Evolutionary conservation across 2,888 invertebrate species (phyloP), one percentile per base, ranked within the genome.

Genomic region (Pseudolycoriella hygida): DNA sequence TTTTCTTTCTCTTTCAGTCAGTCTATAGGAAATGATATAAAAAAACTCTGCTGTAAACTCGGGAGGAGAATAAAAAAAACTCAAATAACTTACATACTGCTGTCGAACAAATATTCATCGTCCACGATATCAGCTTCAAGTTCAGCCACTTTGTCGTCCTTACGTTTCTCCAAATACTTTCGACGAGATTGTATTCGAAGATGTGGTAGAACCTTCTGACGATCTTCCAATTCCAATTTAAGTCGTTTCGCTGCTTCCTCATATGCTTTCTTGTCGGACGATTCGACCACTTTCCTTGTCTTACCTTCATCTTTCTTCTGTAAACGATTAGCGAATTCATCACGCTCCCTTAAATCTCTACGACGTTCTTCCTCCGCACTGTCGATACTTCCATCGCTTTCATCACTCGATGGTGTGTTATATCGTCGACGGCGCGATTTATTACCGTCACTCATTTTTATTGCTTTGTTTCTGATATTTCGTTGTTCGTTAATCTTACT

Each of bases 101-200:
- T 87, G 45, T 85, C 82, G 64, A 96, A 98, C 1, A 96, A 72
- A 60, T 87, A 90, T 64, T 96, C 93, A 68, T 98, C 98, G 64
- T 99, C 98, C 41, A 78, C 69, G 47, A 99, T 87, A 58, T 94
- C 93, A 5, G 83, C 87, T 66, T 96, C 96, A 43, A 99, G 67
- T 61, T 98, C 96, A 10, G 84, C 77, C 31, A 97, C 77, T 68
- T 98, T 98, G 59, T 98, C 97, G 47, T 85, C 89, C 64, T 94
- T 93, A 40, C 98, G 74, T 63, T 97, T 98, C 59, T 87, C 86
- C 53, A 99, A 71, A 63, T 99, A 98, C 57, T 89, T 85, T 41
- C 94, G 70, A 19, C 98, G 74, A 0, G 97, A 96, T 59, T 93
- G 85, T 15, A 92, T 71, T 31, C 98, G 72, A 18, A 98, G 63